Evolutionary conservation across 2,797 vertebrate genomes (phyloP), one percentile per base, ranked within the genome.

Genomic region (Melanotaenia trifasciata): DNA sequence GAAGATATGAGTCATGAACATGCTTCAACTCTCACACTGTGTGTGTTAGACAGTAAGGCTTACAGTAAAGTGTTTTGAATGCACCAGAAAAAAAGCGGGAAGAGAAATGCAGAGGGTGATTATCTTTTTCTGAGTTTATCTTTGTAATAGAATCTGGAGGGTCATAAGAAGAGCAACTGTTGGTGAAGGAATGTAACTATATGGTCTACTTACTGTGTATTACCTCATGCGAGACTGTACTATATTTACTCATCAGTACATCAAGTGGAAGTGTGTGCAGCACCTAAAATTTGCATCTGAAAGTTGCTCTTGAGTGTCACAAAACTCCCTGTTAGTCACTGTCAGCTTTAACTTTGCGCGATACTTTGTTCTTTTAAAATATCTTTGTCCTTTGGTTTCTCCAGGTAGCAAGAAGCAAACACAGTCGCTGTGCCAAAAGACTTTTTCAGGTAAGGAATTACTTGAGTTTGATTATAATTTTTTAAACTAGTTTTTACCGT

Each of bases 331-430:
- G 33, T 50, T 18, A 43, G 66, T 38, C 32, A 5, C 28, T 50
- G 45, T 47, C 24, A 51, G 47, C 45, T 13, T 51, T 36, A 13
- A 67, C 58, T 70, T 71, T 38, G 72, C 66, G 67, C 56, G 14
- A 59, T 57, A 51, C 38, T 69, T 32, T 60, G 60, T 53, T 78
- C 60, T 38, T 72, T 64, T 54, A 51, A 22, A 28, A 50, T 26
- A 26, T n/a, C 28, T 69, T 26, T 72, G 2, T 62, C 20, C 43
- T 72, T 72, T 54, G 86, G 14, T 80, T 76, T 74, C 22, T 72
- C 35, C 79, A 93, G 93, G 90, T 87, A 81, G 89, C 78, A 87
- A 85, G 85, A 88, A 90, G 81, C 77, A 88, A 87, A 74, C 82
- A 77, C 80, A 74, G 35, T 59, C 60, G 33, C 67, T 76, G 81